Conservation (phyloP, 2,797 vertebrate genomes). For the Natrix natrix region DNA sequence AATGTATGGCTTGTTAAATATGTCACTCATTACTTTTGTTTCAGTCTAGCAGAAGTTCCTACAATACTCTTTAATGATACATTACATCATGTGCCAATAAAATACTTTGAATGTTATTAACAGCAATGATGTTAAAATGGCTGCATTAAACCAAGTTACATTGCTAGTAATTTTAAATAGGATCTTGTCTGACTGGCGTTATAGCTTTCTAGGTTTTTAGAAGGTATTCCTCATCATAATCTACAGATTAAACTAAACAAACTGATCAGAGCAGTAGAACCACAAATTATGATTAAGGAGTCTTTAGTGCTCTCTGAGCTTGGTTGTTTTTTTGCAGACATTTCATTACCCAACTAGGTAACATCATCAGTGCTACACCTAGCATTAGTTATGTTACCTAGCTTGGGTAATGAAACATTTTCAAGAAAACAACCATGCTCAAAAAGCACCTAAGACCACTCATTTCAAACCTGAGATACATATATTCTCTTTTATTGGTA, state of each 20-base stretch:
- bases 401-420: background rate
- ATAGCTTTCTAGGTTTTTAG: background rate
- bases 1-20: background rate
- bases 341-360: background rate
- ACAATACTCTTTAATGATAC: background rate
- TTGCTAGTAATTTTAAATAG: background rate
- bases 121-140: background rate
- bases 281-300: background rate
- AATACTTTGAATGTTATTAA: background rate
- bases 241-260: constrained; percentile 22
- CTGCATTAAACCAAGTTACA: background rate
- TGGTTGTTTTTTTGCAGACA: background rate
- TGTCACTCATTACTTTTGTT: background rate
- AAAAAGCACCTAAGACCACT: background rate
- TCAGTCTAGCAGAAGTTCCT: background rate
- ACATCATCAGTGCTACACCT: background rate
- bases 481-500: background rate
- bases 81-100: background rate
- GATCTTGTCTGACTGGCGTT: background rate
- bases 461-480: background rate
- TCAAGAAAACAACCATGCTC: background rate
- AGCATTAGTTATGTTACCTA: background rate
- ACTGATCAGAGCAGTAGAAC: constrained; percentile 12
- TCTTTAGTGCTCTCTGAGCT: background rate
- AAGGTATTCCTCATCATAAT: constrained; percentile 10